phyloP scores from a whole-genome alignment of 2,888 invertebrate genomes.

The Oscheius myriophilus region DNA sequence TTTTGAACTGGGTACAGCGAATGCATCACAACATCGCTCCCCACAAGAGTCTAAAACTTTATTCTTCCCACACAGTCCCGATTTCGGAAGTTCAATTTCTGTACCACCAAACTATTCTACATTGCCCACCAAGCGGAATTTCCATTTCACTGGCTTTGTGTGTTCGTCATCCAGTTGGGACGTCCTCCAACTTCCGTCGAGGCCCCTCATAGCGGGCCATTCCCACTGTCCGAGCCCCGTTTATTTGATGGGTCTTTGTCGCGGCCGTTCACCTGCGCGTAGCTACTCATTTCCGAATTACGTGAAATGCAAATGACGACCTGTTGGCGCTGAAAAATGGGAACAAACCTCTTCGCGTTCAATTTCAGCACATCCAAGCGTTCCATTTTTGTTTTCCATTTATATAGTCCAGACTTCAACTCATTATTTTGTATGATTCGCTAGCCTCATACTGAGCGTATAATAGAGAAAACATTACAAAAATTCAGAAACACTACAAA shows the following conservation, averaged over 20 bases:
- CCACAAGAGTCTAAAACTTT: no score
- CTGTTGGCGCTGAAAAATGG: conserved; percentile 11
- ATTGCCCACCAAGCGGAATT: background rate
- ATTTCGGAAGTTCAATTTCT: no score
- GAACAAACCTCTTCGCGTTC: background rate
- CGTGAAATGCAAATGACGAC: conserved; percentile 19
- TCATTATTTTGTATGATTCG: no score
- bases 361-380: background rate
- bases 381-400: background rate
- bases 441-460: no score
- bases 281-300: conserved; percentile 33
- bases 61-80: no score
- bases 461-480: no score
- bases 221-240: conserved; percentile 27
- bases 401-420: no score
- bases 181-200: conserved; percentile 27
- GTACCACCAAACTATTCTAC: background rate
- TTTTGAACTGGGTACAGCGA: no score
- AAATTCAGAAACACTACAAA: no score
- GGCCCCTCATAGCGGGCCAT: conserved; percentile 27
- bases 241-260: conserved; percentile 33
- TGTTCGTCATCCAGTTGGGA: conserved; percentile 23
- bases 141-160: conserved; percentile 7
- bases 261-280: conserved; percentile 16
- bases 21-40: no score